Evolutionary conservation across 1,140 invertebrate species (phyloP), one percentile per base, ranked within the genome.

Genomic region (Samia ricini): DNA sequence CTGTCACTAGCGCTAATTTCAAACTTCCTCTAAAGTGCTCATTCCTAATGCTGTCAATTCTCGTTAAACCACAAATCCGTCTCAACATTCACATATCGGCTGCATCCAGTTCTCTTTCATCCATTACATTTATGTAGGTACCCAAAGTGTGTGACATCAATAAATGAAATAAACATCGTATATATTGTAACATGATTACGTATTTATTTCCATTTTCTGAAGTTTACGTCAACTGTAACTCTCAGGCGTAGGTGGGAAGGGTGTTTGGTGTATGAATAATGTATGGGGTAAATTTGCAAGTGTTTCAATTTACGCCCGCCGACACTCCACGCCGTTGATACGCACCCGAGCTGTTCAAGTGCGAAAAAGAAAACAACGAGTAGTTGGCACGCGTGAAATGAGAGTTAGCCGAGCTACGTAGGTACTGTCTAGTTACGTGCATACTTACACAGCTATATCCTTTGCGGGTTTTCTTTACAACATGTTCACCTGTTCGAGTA

Each of bases 241-340:
- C 80, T 81, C 81, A 78, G 76, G 64, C 71, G 4, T 72, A 63
- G 64, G 61, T 76, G 26, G 71, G 58, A 71, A 83, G 84, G 83
- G 84, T 86, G 82, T 87, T 86, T 82, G 81, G 71, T 58, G 71
- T 79, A 89, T 89, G 86, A 88, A 89, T 89, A 89, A 88, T 86
- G 83, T 83, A 88, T 89, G 76, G 85, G 66, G 79, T 84, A 84
- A 88, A 89, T 89, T 89, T 89, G 86, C 85, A 86, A 89, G 85
- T 89, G 83, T 88, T 88, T 89, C 86, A 89, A 89, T 89, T 89
- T 89, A 89, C 86, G 81, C 83, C 85, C 82, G 74, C 77, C 84
- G 81, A 71, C 79, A 81, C 83, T 84, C 77, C 61, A 72, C 65
- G 68, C 74, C 73, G 76, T 74, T 77, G 77, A 82, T 84, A 86